Percentiles rank a stretch among this genome's conserved stretches.
Evolutionary conservation across 2,888 invertebrate genomes (phyloP).

Genomic region (Diadegma fenestrale): DNA sequence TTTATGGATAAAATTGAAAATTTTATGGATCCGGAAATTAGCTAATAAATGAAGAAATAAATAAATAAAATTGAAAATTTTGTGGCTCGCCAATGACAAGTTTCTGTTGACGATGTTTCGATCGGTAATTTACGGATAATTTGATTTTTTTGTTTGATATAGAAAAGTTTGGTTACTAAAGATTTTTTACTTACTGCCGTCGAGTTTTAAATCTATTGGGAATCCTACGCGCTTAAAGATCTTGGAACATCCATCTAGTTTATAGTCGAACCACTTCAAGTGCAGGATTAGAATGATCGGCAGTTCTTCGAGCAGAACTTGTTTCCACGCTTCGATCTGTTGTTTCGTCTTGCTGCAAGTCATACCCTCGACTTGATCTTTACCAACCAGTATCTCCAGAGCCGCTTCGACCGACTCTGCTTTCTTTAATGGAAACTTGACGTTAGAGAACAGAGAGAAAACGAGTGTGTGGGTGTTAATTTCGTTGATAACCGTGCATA

Average conservation of each 20-base stretch:
- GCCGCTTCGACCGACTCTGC: slow-evolving; percentile 94
- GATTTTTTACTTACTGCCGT: slow-evolving; percentile 89
- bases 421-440: slow-evolving; percentile 87
- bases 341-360: slow-evolving; percentile 92
- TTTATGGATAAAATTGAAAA: no score
- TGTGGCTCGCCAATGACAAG: no score
- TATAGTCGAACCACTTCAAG: slow-evolving; percentile 97
- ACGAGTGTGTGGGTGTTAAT: background rate
- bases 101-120: background rate
- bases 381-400: slow-evolving; percentile 93
- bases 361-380: slow-evolving; percentile 94
- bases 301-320: slow-evolving; percentile 94
- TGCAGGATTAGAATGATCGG: slow-evolving; percentile 96
- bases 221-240: slow-evolving; percentile 96
- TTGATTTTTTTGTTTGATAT: background rate
- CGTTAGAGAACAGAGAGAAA: background rate
- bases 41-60: no score
- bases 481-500: slow-evolving; percentile 81
- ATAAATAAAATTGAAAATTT: no score
- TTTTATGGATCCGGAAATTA: no score
- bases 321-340: slow-evolving; percentile 95
- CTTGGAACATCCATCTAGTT: slow-evolving; percentile 95
- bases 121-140: background rate
- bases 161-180: background rate
- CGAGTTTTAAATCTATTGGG: slow-evolving; percentile 95